Base-by-base conservation (phyloP, 2,888 invertebrate species). In the Hoplodrina ambigua region DNA sequence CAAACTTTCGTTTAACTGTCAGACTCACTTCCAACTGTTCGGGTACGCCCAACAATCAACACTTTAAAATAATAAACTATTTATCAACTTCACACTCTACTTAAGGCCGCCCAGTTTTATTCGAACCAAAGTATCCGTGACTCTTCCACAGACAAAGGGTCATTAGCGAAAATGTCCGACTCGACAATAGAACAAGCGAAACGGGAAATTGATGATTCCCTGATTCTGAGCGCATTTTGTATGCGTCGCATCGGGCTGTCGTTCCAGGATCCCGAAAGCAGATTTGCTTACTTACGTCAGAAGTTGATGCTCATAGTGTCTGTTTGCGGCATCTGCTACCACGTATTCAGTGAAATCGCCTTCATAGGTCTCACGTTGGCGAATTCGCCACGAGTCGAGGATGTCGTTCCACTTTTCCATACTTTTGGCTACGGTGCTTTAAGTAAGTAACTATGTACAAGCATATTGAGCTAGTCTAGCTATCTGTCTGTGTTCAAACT, bases 341-440 rank as follows among this genome's bases (percentile, higher is more conserved):
- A 95, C 83, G 94, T 94, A 49, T 94, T 93, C 78, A 93, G 94
- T 89, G 96, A 95, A 87, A 86, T 94, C 73, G 89, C 85, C 77
- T 92, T 89, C 87, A 95, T 95, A 77, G 88, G 87, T 59, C 87
- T 94, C 86, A 93, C 93, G 80, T 89, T 95, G 85, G 87, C 90
- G 49, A 91, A 92, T 87, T 93, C 94, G 75, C 94, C 95, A 82
- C 89, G 90, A 85, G 91, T 96, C 56, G 95, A 96, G 87, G 92
- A 94, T 77, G 93, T 95, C 75, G 94, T 96, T 73, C 95, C 94
- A 82, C 91, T 94, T 86, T 93, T 95, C 72, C 95, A 95, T 82
- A 94, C 93, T 78, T 93, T 94, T 85, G 95, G 95, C 74, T 96
- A 95, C 86, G 95, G 94, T 68, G 87, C 90, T 85, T 90, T 95